Evolutionary conservation across 2,888 invertebrate genomes (phyloP).

Genomic region (Clusia tigrina): DNA sequence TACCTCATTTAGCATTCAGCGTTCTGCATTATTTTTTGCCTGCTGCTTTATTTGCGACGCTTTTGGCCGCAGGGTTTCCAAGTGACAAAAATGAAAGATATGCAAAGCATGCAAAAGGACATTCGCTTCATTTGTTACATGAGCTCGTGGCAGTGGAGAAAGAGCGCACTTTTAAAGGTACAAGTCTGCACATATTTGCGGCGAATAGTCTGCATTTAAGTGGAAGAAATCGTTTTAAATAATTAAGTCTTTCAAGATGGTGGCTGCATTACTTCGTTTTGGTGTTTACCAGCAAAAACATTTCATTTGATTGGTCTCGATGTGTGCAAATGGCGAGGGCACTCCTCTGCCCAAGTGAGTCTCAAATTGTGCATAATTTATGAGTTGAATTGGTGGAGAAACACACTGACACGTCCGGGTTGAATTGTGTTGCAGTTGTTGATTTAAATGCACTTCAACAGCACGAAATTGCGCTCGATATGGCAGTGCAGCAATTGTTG

Average conservation of each 20-base stretch:
- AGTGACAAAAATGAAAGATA: not conserved
- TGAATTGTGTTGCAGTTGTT: slow-evolving; percentile 11
- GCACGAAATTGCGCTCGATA: not conserved
- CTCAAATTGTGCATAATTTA: slow-evolving; percentile 42
- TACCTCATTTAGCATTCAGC: no score
- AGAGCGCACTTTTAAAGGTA: not conserved
- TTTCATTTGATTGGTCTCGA: slow-evolving; percentile 61
- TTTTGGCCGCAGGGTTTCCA: not conserved
- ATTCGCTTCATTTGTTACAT: not conserved
- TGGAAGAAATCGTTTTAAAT: no score
- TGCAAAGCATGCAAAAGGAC: not conserved
- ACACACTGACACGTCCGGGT: slow-evolving; percentile 35
- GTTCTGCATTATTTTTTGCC: no score
- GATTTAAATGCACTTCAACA: slow-evolving; percentile 14
- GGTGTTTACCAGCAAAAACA: slow-evolving; percentile 54
- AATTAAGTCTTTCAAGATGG: no score
- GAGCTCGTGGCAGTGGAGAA: not conserved
- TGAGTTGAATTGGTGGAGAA: slow-evolving; percentile 27
- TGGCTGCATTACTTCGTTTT: no score
- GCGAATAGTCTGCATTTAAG: no score
- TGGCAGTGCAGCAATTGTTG: not conserved
- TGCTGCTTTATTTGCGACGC: not conserved
- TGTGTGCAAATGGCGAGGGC: slow-evolving; percentile 56
- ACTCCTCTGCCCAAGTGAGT: slow-evolving; percentile 19
- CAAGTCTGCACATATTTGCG: no score